phyloP scores from a whole-genome alignment of 2,888 invertebrate species.

The Watsonalla cultraria region DNA sequence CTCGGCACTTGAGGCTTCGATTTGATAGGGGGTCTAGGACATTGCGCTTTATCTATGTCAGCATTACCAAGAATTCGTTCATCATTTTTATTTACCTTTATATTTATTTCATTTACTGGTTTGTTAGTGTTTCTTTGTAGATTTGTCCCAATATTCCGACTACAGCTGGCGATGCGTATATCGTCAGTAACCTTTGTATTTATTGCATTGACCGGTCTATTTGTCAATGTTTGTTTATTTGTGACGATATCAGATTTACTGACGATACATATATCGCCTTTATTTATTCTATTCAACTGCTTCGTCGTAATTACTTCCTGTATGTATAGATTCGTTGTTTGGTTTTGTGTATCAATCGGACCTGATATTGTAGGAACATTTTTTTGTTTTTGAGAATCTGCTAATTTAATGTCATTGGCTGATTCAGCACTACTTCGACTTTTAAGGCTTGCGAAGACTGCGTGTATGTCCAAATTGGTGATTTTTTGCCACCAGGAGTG shows the following conservation, averaged over 20 bases:
- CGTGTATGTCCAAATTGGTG: constrained; percentile 4
- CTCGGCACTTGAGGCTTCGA: constrained; percentile 4
- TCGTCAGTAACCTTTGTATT: too few species aligned
- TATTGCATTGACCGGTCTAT: too few species aligned
- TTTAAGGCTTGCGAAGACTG: too few species aligned
- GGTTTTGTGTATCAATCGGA: not conserved
- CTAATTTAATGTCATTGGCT: too few species aligned
- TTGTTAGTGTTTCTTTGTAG: too few species aligned
- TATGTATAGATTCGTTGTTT: constrained; percentile 4
- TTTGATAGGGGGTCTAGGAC: constrained; percentile 5
- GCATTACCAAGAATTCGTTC: constrained; percentile 2
- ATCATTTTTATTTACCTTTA: too few species aligned
- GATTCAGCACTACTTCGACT: too few species aligned
- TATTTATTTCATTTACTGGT: too few species aligned
- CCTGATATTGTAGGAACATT: not conserved
- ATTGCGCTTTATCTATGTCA: constrained; percentile 8
- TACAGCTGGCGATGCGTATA: too few species aligned
- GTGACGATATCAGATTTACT: constrained; percentile 5
- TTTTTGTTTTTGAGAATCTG: too few species aligned
- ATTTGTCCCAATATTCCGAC: too few species aligned
- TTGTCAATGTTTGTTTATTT: too few species aligned
- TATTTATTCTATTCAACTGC: constrained; percentile 42
- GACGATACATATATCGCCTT: constrained; percentile 55
- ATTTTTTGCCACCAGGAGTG: constrained; percentile 9
- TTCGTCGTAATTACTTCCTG: constrained; percentile 11